phyloP scores from a whole-genome alignment of 2,113 vertebrate species.

The Sterrhoptilus dennistouni region DNA sequence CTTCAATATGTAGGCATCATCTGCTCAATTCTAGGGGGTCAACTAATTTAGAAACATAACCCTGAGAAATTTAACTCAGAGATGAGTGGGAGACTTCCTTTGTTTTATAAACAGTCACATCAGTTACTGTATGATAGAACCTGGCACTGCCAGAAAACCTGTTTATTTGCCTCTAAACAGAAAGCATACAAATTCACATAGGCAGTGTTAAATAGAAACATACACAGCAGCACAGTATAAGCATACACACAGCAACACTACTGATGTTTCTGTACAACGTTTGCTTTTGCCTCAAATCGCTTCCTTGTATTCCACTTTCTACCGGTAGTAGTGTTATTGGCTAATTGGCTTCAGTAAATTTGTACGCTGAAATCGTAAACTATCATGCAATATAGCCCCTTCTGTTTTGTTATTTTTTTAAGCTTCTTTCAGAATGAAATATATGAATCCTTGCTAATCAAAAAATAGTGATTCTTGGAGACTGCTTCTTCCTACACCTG shows the following conservation, averaged over 20 bases:
- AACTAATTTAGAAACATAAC: slow-evolving; percentile 38
- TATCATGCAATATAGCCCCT: background rate
- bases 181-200: background rate
- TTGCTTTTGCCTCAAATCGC: background rate
- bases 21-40: background rate
- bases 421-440: background rate
- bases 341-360: background rate
- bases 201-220: background rate
- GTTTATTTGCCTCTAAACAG: background rate
- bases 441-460: background rate
- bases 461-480: background rate
- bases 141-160: background rate
- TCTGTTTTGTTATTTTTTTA: background rate
- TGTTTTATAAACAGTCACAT: background rate
- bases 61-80: background rate
- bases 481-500: background rate
- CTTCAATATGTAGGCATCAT: background rate
- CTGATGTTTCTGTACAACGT: background rate
- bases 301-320: background rate
- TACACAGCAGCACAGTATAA: background rate
- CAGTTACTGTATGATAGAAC: background rate
- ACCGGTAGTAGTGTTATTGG: background rate
- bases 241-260: background rate
- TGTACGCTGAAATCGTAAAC: fast-evolving
- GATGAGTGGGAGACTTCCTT: background rate